These are phyloP conservation scores for Ormyrus nitidulus DNA, from an alignment of 2,888 invertebrate genomes.

Conservation along the genomic window DNA sequence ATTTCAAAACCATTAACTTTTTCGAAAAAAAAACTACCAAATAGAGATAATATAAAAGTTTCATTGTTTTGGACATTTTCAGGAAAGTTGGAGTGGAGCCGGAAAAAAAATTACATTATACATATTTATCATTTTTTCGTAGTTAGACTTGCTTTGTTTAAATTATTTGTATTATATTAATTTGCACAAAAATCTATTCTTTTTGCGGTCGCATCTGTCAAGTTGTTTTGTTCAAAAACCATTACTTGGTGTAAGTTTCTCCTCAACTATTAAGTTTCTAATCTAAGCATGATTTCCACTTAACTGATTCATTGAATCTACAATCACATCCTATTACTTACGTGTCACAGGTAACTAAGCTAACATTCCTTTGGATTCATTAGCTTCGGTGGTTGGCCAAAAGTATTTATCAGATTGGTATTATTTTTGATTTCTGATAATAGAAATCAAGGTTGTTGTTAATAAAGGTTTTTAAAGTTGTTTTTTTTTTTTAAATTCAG, in stretches of 20 bases:
- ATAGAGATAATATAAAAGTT: neutral
- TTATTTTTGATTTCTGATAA: too few relatives aligned
- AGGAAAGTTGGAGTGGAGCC: slow-evolving; percentile 63
- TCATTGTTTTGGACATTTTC: slow-evolving; percentile 56
- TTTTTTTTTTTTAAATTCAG: too few relatives aligned
- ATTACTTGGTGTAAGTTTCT: slow-evolving; percentile 34
- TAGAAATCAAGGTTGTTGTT: too few relatives aligned
- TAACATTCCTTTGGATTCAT: neutral
- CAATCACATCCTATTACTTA: slow-evolving; percentile 21
- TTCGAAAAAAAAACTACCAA: neutral
- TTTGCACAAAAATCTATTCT: slow-evolving; percentile 27
- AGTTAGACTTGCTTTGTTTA: slow-evolving; percentile 57
- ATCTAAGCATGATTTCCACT: slow-evolving; percentile 34
- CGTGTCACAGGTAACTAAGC: neutral
- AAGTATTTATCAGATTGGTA: neutral
- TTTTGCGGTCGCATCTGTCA: slow-evolving; percentile 14
- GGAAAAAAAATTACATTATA: slow-evolving; percentile 62
- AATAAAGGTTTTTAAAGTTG: too few relatives aligned
- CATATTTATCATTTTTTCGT: slow-evolving; percentile 64
- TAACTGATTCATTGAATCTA: slow-evolving; percentile 19
- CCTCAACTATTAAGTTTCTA: slow-evolving; percentile 6
- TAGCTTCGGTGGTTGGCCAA: neutral
- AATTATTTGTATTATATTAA: slow-evolving; percentile 16
- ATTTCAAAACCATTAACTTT: slow-evolving; percentile 19
- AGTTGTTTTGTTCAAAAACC: slow-evolving; percentile 58